These are phyloP conservation scores for Ptiloglossa arizonensis DNA, from an alignment of 1,140 invertebrate species.

Conservation along the genomic window DNA sequence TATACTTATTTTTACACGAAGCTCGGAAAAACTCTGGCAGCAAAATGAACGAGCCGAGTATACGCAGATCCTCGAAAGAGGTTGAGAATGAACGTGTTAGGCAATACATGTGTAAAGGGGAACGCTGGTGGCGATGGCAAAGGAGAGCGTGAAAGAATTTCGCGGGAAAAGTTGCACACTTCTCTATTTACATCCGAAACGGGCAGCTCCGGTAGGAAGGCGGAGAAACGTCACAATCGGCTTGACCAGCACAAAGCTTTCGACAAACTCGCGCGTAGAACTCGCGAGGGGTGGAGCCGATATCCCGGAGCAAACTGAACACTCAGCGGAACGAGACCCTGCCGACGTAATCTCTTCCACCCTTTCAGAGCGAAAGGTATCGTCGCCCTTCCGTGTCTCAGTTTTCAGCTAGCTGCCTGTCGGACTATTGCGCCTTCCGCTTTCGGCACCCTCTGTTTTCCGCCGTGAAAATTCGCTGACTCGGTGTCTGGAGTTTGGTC, in stretches of 20 bases:
- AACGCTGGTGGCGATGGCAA: too few species aligned
- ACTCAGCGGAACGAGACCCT: conserved; percentile 44
- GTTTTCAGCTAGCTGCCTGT: conserved; percentile 21
- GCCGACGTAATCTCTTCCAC: conserved; percentile 40
- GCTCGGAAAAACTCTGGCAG: too few species aligned
- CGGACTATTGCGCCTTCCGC: neutral
- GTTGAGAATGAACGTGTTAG: too few species aligned
- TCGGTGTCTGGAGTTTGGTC: neutral
- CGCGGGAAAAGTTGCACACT: neutral
- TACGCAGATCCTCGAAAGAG: too few species aligned
- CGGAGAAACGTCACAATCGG: conserved; percentile 8
- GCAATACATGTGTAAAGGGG: too few species aligned
- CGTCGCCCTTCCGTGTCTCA: conserved; percentile 21
- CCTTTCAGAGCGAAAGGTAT: conserved; percentile 36
- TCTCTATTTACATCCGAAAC: neutral
- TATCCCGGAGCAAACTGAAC: conserved; percentile 54
- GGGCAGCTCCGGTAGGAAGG: neutral
- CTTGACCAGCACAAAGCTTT: conserved; percentile 49
- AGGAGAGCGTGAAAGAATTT: too few species aligned
- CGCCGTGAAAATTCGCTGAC: conserved; percentile 18
- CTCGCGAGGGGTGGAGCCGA: conserved; percentile 22
- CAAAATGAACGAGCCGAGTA: too few species aligned
- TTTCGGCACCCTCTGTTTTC: conserved; percentile 11
- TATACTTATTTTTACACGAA: too few species aligned
- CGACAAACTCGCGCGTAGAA: conserved; percentile 27